Conservation (phyloP, 2,888 invertebrate species). For the Amphimallon solstitiale region DNA sequence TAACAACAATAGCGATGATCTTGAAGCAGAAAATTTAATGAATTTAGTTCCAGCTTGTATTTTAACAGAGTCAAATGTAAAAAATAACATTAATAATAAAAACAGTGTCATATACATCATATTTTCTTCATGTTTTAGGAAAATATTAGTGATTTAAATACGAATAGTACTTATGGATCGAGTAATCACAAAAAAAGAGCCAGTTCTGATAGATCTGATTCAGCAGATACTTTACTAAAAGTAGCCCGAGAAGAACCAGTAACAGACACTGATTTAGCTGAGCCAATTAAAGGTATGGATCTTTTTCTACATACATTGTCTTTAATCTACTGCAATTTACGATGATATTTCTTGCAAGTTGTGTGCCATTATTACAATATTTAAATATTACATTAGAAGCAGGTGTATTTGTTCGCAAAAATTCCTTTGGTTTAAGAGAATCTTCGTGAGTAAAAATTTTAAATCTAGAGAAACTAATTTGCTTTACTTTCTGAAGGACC, state of each 20-base stretch:
- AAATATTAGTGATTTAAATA: constrained; percentile 9
- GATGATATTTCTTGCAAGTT: too few relatives aligned
- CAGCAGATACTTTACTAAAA: constrained; percentile 21
- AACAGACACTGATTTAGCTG: constrained; percentile 16
- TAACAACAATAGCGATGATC: constrained; percentile 20
- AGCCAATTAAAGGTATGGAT: constrained; percentile 34
- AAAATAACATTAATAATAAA: too few relatives aligned
- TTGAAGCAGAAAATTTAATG: constrained; percentile 35
- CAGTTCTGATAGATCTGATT: constrained; percentile 18
- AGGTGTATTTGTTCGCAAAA: too few relatives aligned
- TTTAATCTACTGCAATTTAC: too few relatives aligned
- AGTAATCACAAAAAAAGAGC: constrained; percentile 26
- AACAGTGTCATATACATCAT: not conserved
- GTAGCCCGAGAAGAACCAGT: constrained; percentile 28
- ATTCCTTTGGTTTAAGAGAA: too few relatives aligned
- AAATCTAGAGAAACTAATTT: too few relatives aligned
- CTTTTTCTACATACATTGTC: too few relatives aligned
- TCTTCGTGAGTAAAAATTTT: too few relatives aligned
- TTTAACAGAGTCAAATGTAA: constrained; percentile 34
- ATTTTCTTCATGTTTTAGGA: constrained; percentile 12
- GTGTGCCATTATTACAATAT: not conserved
- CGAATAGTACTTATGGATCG: not conserved
- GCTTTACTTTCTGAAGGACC: too few relatives aligned
- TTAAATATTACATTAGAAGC: not conserved
- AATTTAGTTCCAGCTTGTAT: constrained; percentile 36